These are phyloP conservation scores for Oryzaephilus surinamensis DNA, from an alignment of 1,140 invertebrate genomes.

Conservation along the genomic window DNA sequence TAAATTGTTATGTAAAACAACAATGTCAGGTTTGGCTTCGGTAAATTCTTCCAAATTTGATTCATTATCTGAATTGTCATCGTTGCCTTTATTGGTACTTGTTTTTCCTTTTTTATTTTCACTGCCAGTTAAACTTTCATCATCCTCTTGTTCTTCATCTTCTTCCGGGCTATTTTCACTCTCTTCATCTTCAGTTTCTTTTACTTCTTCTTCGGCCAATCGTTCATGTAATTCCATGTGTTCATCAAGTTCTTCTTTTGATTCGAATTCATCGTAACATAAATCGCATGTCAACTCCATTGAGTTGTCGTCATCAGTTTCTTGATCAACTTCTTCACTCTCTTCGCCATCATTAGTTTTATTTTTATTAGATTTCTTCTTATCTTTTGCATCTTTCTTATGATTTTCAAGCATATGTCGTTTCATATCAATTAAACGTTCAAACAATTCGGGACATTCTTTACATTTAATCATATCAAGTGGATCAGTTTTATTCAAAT, in stretches of 20 bases:
- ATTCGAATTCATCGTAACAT: slow-evolving; percentile 5
- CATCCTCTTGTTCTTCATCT: background rate
- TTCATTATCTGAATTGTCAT: no score
- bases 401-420: slow-evolving; percentile 1
- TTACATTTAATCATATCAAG: slow-evolving; percentile 10
- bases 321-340: no score
- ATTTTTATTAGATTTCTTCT: no score
- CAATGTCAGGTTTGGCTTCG: no score
- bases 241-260: slow-evolving; percentile 3
- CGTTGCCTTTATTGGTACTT: no score
- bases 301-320: no score
- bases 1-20: no score
- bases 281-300: slow-evolving; percentile 7
- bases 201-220: background rate
- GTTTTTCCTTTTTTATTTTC: no score
- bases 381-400: background rate
- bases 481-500: no score
- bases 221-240: slow-evolving; percentile 5
- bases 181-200: background rate
- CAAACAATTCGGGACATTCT: slow-evolving; percentile 7
- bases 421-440: slow-evolving; percentile 7
- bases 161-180: background rate
- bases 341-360: background rate
- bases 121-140: no score
- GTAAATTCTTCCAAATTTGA: no score